A percentile compares a stretch with the other conserved stretches of the same genome.
Evolutionary conservation across 2,113 vertebrate species (phyloP).

Genomic region (Micromys minutus): DNA sequence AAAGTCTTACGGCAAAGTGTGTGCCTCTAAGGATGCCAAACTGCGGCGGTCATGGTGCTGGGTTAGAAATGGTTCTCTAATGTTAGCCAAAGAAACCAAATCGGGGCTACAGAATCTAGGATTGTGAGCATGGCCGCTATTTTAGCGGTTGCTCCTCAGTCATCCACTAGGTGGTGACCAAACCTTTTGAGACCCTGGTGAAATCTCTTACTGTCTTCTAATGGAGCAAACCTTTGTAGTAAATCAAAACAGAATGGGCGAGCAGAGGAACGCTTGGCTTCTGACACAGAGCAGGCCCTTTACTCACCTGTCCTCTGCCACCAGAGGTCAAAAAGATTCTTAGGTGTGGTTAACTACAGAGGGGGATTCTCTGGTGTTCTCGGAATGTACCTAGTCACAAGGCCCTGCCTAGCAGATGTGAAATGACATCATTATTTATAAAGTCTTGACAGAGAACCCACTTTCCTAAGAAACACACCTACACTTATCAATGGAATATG

Average conservation of each 20-base stretch:
- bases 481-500: neutral
- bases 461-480: neutral
- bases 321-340: neutral
- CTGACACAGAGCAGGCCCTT: neutral
- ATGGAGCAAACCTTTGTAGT: neutral
- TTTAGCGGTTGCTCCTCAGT: neutral
- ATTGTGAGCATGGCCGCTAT: neutral
- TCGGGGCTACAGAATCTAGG: neutral
- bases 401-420: neutral
- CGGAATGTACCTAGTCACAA: neutral
- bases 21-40: neutral
- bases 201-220: neutral
- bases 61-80: neutral
- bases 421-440: neutral
- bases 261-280: neutral
- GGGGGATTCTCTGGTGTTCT: too few relatives aligned
- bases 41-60: neutral
- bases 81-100: neutral
- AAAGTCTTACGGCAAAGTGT: neutral
- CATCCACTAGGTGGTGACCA: slow-evolving; percentile 53
- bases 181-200: neutral
- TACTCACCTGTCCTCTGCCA: neutral
- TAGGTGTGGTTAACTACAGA: neutral
- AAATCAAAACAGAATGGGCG: neutral
- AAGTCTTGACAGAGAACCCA: neutral